These are phyloP conservation scores for Ophion obscuratus DNA, from an alignment of 2,888 invertebrate species.

Conservation along the genomic window DNA sequence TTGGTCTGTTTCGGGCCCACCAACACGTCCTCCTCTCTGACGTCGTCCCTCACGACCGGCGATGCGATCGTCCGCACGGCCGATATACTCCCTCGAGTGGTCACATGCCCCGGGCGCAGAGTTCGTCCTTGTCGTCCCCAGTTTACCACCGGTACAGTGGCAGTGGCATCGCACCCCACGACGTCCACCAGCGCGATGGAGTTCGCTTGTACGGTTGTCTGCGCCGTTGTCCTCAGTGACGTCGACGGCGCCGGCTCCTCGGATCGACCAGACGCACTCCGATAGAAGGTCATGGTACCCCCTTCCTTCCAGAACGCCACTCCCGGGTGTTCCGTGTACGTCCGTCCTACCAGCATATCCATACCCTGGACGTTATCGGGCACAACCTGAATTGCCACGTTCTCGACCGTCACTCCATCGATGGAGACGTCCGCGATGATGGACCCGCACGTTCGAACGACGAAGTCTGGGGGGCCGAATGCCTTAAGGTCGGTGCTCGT, in stretches of 20 bases:
- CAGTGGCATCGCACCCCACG: not conserved
- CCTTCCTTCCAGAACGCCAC: constrained; percentile 23
- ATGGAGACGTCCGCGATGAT: not conserved
- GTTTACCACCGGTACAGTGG: not conserved
- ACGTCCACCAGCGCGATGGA: not conserved
- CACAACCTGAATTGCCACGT: not conserved
- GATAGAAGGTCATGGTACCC: not conserved
- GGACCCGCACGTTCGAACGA: not conserved
- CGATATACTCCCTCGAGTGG: not conserved
- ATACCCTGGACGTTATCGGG: constrained; percentile 27
- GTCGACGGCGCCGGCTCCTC: not conserved
- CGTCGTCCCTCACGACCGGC: not conserved
- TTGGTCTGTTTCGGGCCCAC: not conserved
- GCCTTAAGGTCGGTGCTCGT: not conserved
- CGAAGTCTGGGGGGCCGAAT: constrained; percentile 8
- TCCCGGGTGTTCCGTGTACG: not conserved
- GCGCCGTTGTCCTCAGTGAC: not conserved
- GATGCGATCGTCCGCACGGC: not conserved
- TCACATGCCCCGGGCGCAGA: not conserved
- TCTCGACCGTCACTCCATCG: constrained; percentile 5
- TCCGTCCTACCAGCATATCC: constrained; percentile 23
- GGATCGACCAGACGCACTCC: too few species aligned
- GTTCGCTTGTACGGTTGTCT: not conserved
- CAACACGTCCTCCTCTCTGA: not conserved
- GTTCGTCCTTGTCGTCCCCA: not conserved